These are phyloP conservation scores for Drosophila albomicans DNA, from an alignment of 1,140 invertebrate species.

Conservation along the genomic window DNA sequence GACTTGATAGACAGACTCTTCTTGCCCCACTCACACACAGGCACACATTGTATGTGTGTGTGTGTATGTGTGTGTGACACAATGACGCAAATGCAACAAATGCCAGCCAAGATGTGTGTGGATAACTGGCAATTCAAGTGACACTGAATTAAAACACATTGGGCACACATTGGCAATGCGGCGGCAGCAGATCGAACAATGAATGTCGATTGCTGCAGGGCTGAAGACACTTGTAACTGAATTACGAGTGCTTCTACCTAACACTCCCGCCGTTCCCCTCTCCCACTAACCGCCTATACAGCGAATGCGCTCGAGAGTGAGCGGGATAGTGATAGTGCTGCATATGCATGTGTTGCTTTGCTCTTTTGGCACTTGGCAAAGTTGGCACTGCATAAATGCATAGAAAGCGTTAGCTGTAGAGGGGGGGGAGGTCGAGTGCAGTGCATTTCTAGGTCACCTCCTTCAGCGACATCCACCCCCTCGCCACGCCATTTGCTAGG, in stretches of 20 bases:
- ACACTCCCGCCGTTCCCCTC: background rate
- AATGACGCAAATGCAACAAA: constrained; percentile 41
- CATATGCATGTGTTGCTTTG: constrained; percentile 45
- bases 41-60: no score
- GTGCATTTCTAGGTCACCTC: constrained; percentile 55
- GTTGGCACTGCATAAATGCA: constrained; percentile 36
- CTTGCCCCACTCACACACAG: background rate
- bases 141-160: constrained; percentile 33
- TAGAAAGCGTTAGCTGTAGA: background rate
- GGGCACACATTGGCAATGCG: constrained; percentile 16
- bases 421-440: constrained; percentile 16
- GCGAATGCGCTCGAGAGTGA: background rate
- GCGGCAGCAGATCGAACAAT: constrained; percentile 36
- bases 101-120: constrained; percentile 5
- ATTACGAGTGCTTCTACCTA: background rate
- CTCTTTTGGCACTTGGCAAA: constrained; percentile 45
- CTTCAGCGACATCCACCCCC: background rate
- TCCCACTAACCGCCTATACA: background rate
- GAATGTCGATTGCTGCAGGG: constrained; percentile 39
- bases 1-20: background rate
- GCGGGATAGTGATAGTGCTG: constrained; percentile 17
- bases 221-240: constrained; percentile 30
- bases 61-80: background rate
- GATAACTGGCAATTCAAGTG: constrained; percentile 17
- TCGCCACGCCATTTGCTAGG: background rate